Base-by-base conservation (phyloP, 2,797 vertebrate species). In the Karalla daura region DNA sequence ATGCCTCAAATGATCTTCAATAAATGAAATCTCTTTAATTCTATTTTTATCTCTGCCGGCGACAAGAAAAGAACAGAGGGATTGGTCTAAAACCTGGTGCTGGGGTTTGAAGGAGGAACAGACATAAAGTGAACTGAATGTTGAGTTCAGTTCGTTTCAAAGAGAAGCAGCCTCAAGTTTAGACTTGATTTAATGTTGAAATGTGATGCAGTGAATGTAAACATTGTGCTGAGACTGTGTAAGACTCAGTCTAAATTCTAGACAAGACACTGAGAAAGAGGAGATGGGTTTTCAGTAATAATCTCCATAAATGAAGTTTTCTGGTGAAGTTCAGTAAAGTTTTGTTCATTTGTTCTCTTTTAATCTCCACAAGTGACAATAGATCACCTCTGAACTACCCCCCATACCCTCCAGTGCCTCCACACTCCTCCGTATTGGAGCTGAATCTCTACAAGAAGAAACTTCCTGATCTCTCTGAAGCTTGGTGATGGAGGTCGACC, bases 401-500 rank as follows among this genome's bases (percentile, higher is more conserved):
- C 12, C 39, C 6, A 6, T 43, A 2, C 14, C n/a, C 24, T n/a
- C 43, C 61, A n/a, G n/a, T n/a, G n/a, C n/a, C n/a, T n/a, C 72
- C 50, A 58, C 55, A 70, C 43, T 80, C 56, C 70, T 66, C 18
- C 36, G 46, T 0, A 25, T 18, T 64, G 0, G 0, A 4, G 17
- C 20, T 18, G 18, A n/a, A 45, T 67, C 33, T 46, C 47, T 13
- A 46, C 24, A 66, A 30, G 53, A 50, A 50, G 35, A 36, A 5
- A 63, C 32, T 28, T 7, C 3, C 28, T 36, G 27, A 17, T 44
- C 15, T 15, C 27, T 2, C 50, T 46, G 14, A 72, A 63, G 51
- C 75, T 71, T 58, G 5, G 5, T n/a, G 63, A 74, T 65, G 61
- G 45, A 74, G 82, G 81, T 86, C 62, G 45, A 43, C 44, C 30